A percentile compares a stretch with the other conserved stretches of the same genome.
These are phyloP conservation scores for Zalophus californianus DNA, from an alignment of 2,797 vertebrate genomes.

Conservation along the genomic window DNA sequence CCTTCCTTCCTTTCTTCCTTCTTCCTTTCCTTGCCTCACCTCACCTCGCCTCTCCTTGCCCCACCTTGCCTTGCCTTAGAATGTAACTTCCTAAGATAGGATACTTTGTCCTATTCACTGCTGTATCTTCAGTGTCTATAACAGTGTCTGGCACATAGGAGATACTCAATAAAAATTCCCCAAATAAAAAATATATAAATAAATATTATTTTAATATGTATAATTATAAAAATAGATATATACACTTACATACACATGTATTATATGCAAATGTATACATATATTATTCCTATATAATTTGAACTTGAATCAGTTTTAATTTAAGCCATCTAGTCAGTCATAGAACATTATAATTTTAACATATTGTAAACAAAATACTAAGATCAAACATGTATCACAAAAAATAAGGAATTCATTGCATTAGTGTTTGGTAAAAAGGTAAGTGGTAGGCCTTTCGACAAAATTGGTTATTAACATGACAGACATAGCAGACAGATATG, in stretches of 20 bases:
- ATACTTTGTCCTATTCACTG: background rate
- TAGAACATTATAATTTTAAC: background rate
- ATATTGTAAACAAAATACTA: background rate
- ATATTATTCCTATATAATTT: background rate
- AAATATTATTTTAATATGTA: background rate
- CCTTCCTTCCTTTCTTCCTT: background rate
- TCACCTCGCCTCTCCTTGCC: too few species aligned
- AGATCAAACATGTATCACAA: background rate
- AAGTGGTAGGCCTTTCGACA: background rate
- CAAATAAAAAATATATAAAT: background rate
- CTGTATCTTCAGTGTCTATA: background rate
- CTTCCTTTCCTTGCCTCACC: too few species aligned
- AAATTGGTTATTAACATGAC: conserved; percentile 60
- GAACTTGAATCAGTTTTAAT: background rate
- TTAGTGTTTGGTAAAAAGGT: background rate
- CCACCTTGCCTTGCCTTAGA: background rate
- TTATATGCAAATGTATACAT: background rate
- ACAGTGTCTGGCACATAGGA: background rate
- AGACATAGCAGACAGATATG: conserved; percentile 52
- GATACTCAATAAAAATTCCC: background rate
- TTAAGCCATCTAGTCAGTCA: background rate
- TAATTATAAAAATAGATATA: background rate
- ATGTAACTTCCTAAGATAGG: background rate
- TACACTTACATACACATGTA: background rate
- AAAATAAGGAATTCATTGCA: conserved; percentile 13